Evolutionary conservation across 2,113 vertebrate species (phyloP).

Genomic region (Bubo blakistoni): DNA sequence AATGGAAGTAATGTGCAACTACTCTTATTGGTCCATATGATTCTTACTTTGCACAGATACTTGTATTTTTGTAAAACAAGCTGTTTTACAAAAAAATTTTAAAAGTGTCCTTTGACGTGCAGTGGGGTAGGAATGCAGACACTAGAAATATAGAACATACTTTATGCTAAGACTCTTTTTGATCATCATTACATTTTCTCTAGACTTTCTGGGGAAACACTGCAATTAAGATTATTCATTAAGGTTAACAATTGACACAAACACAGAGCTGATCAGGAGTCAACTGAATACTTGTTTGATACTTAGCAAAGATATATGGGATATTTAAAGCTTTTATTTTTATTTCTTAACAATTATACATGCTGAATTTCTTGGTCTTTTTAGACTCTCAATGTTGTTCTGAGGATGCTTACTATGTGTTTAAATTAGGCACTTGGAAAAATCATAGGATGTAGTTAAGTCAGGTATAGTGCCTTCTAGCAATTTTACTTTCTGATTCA

Average conservation of each 20-base stretch:
- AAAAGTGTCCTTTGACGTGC: no score
- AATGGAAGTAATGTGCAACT: background rate
- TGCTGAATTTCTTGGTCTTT: rapidly evolving
- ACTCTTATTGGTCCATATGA: background rate
- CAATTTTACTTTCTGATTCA: background rate
- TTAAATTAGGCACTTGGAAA: background rate
- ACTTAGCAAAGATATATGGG: background rate
- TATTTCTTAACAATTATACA: background rate
- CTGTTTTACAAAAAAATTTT: background rate
- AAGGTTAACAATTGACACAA: background rate
- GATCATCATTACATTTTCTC: background rate
- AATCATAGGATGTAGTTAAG: background rate
- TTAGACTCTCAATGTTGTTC: background rate
- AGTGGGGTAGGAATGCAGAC: background rate
- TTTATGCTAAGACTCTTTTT: background rate
- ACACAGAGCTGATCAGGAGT: background rate
- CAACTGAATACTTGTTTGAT: background rate
- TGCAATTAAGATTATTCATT: background rate
- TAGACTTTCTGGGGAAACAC: background rate
- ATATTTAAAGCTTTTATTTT: background rate
- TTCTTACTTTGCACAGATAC: background rate
- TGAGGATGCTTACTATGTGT: background rate
- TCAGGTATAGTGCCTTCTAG: background rate
- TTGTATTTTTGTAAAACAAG: background rate
- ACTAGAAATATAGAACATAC: background rate